phyloP scores from a whole-genome alignment of 2,888 invertebrate species.

The Drosophila emarginata region DNA sequence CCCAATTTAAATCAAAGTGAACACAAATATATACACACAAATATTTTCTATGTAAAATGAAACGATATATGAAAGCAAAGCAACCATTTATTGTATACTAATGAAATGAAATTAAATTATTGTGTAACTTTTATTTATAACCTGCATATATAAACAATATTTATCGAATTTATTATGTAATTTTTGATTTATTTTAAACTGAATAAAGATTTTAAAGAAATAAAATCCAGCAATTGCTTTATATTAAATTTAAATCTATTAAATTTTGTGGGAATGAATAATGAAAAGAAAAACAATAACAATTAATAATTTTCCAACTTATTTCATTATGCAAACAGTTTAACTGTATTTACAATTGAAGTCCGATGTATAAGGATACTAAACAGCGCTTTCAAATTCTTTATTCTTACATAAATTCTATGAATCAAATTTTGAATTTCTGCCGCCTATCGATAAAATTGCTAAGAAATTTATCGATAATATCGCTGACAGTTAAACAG shows the following conservation, averaged over 20 bases:
- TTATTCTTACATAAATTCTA: too few species aligned
- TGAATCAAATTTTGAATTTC: not conserved
- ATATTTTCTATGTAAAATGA: slow-evolving; percentile 62
- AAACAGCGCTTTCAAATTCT: not conserved
- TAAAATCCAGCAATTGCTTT: too few species aligned
- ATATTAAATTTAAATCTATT: too few species aligned
- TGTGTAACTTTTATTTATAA: slow-evolving; percentile 70
- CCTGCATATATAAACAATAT: slow-evolving; percentile 68
- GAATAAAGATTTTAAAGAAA: slow-evolving; percentile 74
- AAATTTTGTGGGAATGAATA: too few species aligned
- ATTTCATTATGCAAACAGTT: not conserved
- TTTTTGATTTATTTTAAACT: slow-evolving; percentile 72
- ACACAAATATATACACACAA: slow-evolving; percentile 76
- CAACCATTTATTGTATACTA: slow-evolving; percentile 65
- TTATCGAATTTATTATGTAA: slow-evolving; percentile 75
- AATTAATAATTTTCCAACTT: too few species aligned
- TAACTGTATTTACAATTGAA: too few species aligned
- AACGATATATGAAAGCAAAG: slow-evolving; percentile 40
- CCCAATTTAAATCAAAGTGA: slow-evolving; percentile 62
- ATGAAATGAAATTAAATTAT: slow-evolving; percentile 64
- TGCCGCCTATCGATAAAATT: not conserved
- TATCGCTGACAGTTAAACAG: not conserved
- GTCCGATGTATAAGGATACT: too few species aligned
- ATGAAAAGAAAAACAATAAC: too few species aligned
- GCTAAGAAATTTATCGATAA: not conserved